Evolutionary conservation across 2,888 invertebrate genomes (phyloP).

Genomic region (Ditylenchus weischeri): DNA sequence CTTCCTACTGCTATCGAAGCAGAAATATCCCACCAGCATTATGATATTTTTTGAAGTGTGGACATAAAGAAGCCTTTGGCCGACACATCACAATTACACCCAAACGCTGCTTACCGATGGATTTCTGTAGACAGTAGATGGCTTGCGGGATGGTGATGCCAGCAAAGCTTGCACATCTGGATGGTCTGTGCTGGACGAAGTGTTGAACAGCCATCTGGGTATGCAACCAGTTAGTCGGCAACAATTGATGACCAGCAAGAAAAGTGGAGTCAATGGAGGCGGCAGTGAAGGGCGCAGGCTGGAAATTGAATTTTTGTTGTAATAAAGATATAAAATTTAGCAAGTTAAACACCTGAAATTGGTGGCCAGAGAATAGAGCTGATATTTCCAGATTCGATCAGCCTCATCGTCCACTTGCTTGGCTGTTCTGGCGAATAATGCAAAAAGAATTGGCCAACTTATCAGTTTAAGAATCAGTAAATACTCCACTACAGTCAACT

Average conservation of each 20-base stretch:
- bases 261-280: slow-evolving; percentile 57
- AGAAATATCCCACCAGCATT: too few species aligned
- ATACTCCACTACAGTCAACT: slow-evolving; percentile 50
- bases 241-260: slow-evolving; percentile 45
- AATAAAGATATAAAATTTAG: neutral
- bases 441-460: slow-evolving; percentile 59
- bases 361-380: slow-evolving; percentile 58
- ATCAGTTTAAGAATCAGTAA: slow-evolving; percentile 56
- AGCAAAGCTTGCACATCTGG: slow-evolving; percentile 38
- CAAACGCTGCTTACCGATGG: slow-evolving; percentile 41
- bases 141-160: slow-evolving; percentile 17
- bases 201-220: slow-evolving; percentile 23
- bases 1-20: too few species aligned
- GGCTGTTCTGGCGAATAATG: slow-evolving; percentile 57
- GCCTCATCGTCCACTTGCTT: slow-evolving; percentile 57
- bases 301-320: slow-evolving; percentile 18
- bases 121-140: slow-evolving; percentile 46
- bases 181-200: slow-evolving; percentile 33
- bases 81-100: too few species aligned
- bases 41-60: too few species aligned
- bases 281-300: slow-evolving; percentile 58
- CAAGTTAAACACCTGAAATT: slow-evolving; percentile 46
- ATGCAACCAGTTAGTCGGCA: slow-evolving; percentile 36
- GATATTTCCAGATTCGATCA: slow-evolving; percentile 59
- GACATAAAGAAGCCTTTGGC: too few species aligned